phyloP scores from a whole-genome alignment of 2,888 invertebrate species.

The Nomada lathburiana region DNA sequence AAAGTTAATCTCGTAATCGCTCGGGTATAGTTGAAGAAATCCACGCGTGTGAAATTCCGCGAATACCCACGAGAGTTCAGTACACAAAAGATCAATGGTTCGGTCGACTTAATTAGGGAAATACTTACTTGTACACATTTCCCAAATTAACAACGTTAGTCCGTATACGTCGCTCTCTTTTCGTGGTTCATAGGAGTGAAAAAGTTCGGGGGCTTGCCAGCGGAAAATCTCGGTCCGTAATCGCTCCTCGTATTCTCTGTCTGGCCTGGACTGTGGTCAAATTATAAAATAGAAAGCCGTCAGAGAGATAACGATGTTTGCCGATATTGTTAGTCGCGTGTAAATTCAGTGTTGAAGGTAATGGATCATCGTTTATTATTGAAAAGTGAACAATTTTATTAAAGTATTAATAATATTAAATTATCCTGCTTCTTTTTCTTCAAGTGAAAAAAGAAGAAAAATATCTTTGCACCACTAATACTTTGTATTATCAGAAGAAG shows the following conservation, averaged over 20 bases:
- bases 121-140: conserved; percentile 78
- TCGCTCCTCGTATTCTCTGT: conserved; percentile 73
- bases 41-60: conserved; percentile 14
- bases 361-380: not conserved
- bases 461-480: too few species aligned
- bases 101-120: not conserved
- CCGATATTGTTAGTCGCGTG: too few species aligned
- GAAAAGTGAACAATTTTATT: too few species aligned
- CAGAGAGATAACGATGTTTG: not conserved
- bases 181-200: conserved; percentile 62
- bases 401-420: too few species aligned
- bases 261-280: conserved; percentile 61
- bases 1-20: conserved; percentile 42
- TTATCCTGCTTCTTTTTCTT: too few species aligned
- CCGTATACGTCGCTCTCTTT: conserved; percentile 77
- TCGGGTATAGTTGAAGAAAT: conserved; percentile 31
- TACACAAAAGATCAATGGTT: not conserved
- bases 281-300: conserved; percentile 21
- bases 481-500: too few species aligned
- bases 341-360: not conserved
- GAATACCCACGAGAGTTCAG: not conserved
- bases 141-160: conserved; percentile 78
- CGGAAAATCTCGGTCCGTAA: conserved; percentile 75
- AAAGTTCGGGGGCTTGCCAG: conserved; percentile 79
- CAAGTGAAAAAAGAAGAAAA: too few species aligned